Evolutionary conservation across 2,888 invertebrate genomes (phyloP).

Genomic region (Pollenia labialis): DNA sequence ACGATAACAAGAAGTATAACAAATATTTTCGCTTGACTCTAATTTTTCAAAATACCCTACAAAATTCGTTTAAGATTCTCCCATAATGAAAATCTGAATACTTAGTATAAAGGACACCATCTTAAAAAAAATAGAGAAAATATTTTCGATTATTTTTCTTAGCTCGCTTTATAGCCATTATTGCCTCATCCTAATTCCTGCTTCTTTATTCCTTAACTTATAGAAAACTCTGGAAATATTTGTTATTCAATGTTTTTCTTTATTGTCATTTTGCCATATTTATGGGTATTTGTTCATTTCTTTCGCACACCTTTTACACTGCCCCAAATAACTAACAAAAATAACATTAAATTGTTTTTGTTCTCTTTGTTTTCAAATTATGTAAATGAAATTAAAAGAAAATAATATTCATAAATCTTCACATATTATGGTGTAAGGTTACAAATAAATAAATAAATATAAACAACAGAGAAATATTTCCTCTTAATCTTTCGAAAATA

Average conservation of each 20-base stretch:
- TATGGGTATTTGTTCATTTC: constrained; percentile 67
- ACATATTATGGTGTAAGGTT: constrained; percentile 55
- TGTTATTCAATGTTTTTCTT: constrained; percentile 80
- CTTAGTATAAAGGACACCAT: too few species aligned
- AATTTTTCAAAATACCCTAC: neutral
- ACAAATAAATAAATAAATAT: constrained; percentile 54
- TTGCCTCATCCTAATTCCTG: neutral
- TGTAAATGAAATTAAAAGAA: neutral
- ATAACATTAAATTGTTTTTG: constrained; percentile 1
- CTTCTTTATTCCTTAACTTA: neutral
- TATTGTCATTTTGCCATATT: constrained; percentile 74
- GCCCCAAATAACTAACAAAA: neutral
- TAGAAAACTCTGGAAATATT: constrained; percentile 74
- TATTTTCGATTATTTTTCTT: neutral
- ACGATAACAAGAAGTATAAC: too few species aligned
- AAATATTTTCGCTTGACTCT: too few species aligned
- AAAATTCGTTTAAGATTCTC: neutral
- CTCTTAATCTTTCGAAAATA: constrained; percentile 58
- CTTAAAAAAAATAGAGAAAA: neutral
- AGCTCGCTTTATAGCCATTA: neutral
- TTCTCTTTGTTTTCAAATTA: constrained; percentile 37
- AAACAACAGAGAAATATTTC: constrained; percentile 45
- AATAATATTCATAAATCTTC: constrained; percentile 70
- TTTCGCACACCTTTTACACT: constrained; percentile 36
- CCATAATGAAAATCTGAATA: too few species aligned